Percentiles rank a stretch among this genome's conserved stretches.
Conservation (phyloP, 2,888 invertebrate species). For the Tenthredo amoena region DNA sequence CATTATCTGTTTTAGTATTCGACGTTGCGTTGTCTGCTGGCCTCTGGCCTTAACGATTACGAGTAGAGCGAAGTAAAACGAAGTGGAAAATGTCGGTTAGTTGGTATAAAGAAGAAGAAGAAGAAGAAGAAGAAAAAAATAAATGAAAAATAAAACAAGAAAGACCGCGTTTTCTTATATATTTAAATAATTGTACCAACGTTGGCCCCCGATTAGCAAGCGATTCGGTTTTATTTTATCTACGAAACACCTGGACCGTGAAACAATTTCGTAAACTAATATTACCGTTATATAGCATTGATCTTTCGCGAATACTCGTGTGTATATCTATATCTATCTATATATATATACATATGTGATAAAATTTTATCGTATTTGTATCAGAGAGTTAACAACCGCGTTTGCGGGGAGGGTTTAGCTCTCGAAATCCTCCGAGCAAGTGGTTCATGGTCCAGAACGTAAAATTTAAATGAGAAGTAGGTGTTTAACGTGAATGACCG, state of each 20-base stretch:
- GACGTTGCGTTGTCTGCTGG: background rate
- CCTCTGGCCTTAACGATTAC: background rate
- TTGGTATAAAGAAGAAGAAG: background rate
- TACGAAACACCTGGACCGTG: background rate
- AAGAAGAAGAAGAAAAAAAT: no score
- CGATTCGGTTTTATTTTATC: background rate
- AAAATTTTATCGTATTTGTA: constrained; percentile 12
- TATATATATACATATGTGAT: background rate
- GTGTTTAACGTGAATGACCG: background rate
- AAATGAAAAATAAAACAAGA: no score
- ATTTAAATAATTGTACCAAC: no score
- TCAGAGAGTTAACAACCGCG: background rate
- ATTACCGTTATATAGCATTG: constrained; percentile 16
- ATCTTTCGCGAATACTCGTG: background rate
- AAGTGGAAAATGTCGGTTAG: background rate
- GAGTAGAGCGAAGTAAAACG: background rate
- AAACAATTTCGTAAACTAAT: constrained; percentile 28
- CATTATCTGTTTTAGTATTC: constrained; percentile 24
- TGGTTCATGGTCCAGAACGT: background rate
- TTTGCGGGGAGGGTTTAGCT: background rate
- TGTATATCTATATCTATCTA: no score
- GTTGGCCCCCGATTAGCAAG: no score
- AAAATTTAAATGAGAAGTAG: background rate
- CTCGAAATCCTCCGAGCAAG: background rate
- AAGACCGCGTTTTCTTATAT: no score